phyloP scores from a whole-genome alignment of 2,113 vertebrate species.

The Paralichthys olivaceus region DNA sequence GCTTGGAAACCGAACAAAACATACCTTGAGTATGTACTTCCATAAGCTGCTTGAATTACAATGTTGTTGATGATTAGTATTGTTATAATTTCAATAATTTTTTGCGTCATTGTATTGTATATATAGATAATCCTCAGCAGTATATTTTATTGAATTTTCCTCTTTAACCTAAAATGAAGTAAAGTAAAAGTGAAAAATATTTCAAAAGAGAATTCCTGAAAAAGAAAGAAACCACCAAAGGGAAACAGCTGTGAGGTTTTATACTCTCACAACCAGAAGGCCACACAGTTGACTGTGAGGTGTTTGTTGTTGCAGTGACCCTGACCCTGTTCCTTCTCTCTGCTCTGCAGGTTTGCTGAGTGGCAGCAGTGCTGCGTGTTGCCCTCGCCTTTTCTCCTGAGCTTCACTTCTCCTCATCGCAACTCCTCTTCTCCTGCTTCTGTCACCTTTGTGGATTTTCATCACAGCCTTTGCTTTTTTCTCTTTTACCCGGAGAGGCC shows the following conservation, averaged over 20 bases:
- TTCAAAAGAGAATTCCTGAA: not conserved
- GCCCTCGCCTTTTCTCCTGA: not conserved
- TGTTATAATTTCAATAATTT: not conserved
- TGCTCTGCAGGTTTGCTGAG: constrained; percentile 81
- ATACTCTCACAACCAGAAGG: not conserved
- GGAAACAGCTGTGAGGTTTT: not conserved
- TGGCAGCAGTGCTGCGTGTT: not conserved
- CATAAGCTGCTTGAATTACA: too few relatives aligned
- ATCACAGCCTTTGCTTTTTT: constrained; percentile 20
- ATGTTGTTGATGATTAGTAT: too few relatives aligned
- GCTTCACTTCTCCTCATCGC: constrained; percentile 29
- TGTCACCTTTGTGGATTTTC: constrained; percentile 39
- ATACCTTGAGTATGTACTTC: too few relatives aligned
- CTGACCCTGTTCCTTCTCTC: not conserved
- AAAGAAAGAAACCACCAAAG: not conserved
- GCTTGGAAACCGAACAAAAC: too few relatives aligned
- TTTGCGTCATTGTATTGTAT: not conserved
- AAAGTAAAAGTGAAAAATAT: too few relatives aligned
- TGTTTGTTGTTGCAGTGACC: not conserved
- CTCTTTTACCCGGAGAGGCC: constrained; percentile 19
- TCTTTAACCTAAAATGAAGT: not conserved
- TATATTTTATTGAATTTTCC: not conserved
- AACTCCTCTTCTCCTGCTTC: constrained; percentile 14
- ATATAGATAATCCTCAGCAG: not conserved
- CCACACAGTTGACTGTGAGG: not conserved